Conservation (phyloP, 2,797 vertebrate genomes). For the Phylloscopus collybita region DNA sequence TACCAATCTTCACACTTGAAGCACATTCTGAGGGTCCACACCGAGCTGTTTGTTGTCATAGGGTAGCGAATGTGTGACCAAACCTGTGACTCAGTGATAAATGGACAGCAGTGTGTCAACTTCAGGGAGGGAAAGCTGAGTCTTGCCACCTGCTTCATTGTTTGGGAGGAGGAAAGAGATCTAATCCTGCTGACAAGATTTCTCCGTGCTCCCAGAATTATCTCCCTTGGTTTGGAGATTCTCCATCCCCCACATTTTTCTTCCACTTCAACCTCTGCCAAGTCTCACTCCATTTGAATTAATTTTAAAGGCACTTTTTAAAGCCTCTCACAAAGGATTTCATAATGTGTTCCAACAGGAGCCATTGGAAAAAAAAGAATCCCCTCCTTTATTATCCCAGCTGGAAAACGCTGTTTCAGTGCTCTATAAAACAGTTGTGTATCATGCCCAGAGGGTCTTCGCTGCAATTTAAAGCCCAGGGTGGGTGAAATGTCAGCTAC, state of each 20-base stretch:
- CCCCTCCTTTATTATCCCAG: constrained; percentile 39
- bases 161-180: neutral
- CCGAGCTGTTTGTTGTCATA: neutral
- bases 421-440: constrained; percentile 10
- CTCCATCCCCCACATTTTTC: neutral
- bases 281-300: constrained; percentile 26
- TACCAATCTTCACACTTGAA: neutral
- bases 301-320: constrained; percentile 36
- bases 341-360: constrained; percentile 22
- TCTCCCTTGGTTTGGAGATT: neutral
- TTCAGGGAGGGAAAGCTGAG: neutral
- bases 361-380: neutral
- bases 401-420: constrained; percentile 39
- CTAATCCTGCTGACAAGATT: neutral
- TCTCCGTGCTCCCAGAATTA: neutral
- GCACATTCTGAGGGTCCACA: neutral
- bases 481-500: constrained; percentile 59
- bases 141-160: neutral
- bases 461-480: constrained; percentile 33
- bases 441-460: constrained; percentile 45
- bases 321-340: constrained; percentile 32
- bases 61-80: neutral
- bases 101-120: accelerated
- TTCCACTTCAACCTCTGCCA: constrained; percentile 1
- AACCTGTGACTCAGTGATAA: neutral